Base-by-base conservation (phyloP, 2,888 invertebrate genomes). In the Machimus atricapillus region DNA sequence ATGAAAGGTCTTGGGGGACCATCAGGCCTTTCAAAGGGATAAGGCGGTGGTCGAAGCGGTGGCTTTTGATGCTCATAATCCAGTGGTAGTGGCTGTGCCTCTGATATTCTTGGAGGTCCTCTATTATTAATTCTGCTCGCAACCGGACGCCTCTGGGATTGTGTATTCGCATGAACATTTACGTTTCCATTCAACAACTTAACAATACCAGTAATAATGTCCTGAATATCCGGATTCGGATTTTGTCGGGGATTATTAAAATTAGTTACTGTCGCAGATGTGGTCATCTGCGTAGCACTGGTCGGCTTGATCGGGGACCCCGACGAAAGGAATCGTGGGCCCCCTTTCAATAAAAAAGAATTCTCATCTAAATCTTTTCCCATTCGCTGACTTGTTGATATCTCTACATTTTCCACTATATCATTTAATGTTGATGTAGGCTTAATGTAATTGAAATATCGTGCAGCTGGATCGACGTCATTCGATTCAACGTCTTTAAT, bases 141-240 rank as follows among this genome's bases (percentile, higher is more conserved):
- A 90, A 95, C 93, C 0, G 97, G 97, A 16, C 96, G 93, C 87
- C 96, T 93, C 0, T 94, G 94, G 16, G 93, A 93, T 87, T 95
- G 95, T 0, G 96, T 95, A 89, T 96, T 96, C 0, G 96, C 96
- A 91, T 95, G 96, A 0, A 97, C 96, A 90, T 97, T 97, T 0
- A 97, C 97, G 90, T 97, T 97, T 0, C 97, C 97, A 89, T 98
- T 97, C 1, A 98, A 93, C 14, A 98, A 92, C 91, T 97, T 97
- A 0, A 97, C 97, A 81, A 98, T 96, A 9, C 97, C 97, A 1
- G 97, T 97, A 52, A 98, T 97, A 43, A 98, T 97, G 90, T 98
- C 97, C 91, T 97, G 97, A 87, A 98, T 97, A 90, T 97, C 97
- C 58, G 96, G 95, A 91, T 94, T 95, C 5, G 94, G 94, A 90